phyloP scores from a whole-genome alignment of 2,113 vertebrate genomes.

The Rhinopomastus cyanomelas region DNA sequence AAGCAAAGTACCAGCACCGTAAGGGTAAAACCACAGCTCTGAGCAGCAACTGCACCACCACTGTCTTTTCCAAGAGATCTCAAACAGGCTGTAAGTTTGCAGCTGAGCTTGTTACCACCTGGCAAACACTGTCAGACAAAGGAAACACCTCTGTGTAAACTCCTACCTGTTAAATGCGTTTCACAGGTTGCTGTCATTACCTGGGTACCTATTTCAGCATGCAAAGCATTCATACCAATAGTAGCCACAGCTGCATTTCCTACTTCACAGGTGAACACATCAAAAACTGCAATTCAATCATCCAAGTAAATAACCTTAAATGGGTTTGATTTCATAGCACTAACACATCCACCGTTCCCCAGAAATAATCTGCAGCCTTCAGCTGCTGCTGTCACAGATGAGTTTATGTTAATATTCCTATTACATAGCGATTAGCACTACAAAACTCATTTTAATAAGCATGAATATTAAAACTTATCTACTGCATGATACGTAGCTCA shows the following conservation, averaged over 20 bases:
- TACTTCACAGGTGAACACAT: neutral
- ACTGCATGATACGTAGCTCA: neutral
- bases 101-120: neutral
- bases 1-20: neutral
- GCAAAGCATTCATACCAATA: neutral
- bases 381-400: neutral
- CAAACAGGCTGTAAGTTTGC: neutral
- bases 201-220: neutral
- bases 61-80: neutral
- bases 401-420: neutral
- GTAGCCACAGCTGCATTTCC: neutral
- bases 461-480: neutral
- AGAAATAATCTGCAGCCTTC: neutral
- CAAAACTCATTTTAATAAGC: neutral
- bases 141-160: neutral
- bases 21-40: neutral
- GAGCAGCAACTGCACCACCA: neutral
- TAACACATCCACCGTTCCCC: neutral
- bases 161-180: neutral
- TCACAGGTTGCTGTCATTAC: neutral
- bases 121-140: neutral
- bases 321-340: neutral
- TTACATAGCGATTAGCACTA: neutral
- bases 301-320: neutral
- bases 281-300: neutral